Conservation (phyloP, 2,888 invertebrate species). For the Andrena bucephala region DNA sequence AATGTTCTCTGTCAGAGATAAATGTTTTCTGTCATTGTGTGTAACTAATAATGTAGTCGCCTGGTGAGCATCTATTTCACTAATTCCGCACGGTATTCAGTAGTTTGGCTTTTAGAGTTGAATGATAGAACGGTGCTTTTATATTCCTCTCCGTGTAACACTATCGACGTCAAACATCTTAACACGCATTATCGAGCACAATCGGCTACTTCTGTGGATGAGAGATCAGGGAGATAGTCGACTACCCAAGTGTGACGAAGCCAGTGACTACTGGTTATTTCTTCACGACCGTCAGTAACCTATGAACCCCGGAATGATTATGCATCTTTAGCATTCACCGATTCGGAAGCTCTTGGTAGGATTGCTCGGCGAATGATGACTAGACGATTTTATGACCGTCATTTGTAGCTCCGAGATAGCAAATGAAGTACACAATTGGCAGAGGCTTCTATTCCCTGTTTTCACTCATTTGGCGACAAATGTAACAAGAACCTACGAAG, state of each 20-base stretch:
- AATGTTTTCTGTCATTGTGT: too few relatives aligned
- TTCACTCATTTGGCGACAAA: not conserved
- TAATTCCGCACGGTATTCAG: constrained; percentile 11
- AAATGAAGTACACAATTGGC: constrained; percentile 33
- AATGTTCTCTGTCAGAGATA: too few relatives aligned
- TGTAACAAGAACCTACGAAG: too few relatives aligned
- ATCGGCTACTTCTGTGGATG: constrained; percentile 29
- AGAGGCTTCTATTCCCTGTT: not conserved
- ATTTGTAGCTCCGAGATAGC: not conserved
- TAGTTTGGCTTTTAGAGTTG: constrained; percentile 15
- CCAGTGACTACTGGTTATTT: constrained; percentile 69
- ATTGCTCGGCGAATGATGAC: constrained; percentile 63
- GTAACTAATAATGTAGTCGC: not conserved
- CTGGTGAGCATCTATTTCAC: not conserved
- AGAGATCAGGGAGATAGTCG: constrained; percentile 53
- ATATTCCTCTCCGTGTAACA: constrained; percentile 1
- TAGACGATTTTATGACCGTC: constrained; percentile 53
- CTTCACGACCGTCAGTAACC: constrained; percentile 60
- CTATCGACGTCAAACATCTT: constrained; percentile 32
- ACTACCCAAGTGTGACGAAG: constrained; percentile 62
- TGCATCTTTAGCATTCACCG: constrained; percentile 54
- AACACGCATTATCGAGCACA: constrained; percentile 46
- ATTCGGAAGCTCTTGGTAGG: constrained; percentile 59
- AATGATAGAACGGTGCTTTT: constrained; percentile 22
- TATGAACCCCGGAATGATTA: constrained; percentile 59